Percentiles rank a stretch among this genome's conserved stretches.
These are phyloP conservation scores for Drepanosiphum platanoidis DNA, from an alignment of 2,888 invertebrate species.

Conservation along the genomic window DNA sequence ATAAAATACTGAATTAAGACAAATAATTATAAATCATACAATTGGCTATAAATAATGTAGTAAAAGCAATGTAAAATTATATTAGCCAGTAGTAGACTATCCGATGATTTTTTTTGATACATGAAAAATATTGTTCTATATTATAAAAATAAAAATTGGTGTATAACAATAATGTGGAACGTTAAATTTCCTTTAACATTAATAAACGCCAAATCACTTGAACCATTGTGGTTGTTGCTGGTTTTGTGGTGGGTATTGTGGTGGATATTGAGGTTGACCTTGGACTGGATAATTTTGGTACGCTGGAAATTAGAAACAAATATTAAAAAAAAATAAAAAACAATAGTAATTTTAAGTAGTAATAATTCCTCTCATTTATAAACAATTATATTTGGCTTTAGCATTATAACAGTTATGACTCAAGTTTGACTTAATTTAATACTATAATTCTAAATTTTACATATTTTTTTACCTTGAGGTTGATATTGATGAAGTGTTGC, in stretches of 20 bases:
- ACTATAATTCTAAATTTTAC: background rate
- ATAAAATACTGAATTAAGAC: background rate
- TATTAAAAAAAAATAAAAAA: no score
- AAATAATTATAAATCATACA: background rate
- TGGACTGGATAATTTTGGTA: conserved; percentile 63
- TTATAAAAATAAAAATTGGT: conserved; percentile 24
- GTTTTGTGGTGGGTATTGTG: conserved; percentile 62
- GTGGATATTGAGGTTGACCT: conserved; percentile 63
- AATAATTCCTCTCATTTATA: no score
- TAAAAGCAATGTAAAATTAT: background rate
- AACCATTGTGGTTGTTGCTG: conserved; percentile 61
- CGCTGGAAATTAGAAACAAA: conserved; percentile 56
- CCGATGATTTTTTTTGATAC: conserved; percentile 20
- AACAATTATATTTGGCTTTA: no score
- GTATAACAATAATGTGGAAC: conserved; percentile 3
- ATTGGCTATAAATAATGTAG: background rate
- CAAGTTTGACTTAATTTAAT: no score
- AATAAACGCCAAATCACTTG: background rate
- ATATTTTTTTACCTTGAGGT: conserved; percentile 57
- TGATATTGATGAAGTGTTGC: conserved; percentile 78
- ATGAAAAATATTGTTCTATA: conserved; percentile 20
- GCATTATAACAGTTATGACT: no score
- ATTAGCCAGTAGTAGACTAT: background rate
- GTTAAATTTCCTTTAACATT: background rate
- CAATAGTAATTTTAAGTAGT: no score